Base-by-base conservation (phyloP, 1,140 invertebrate genomes). In the Cherax quadricarinatus region DNA sequence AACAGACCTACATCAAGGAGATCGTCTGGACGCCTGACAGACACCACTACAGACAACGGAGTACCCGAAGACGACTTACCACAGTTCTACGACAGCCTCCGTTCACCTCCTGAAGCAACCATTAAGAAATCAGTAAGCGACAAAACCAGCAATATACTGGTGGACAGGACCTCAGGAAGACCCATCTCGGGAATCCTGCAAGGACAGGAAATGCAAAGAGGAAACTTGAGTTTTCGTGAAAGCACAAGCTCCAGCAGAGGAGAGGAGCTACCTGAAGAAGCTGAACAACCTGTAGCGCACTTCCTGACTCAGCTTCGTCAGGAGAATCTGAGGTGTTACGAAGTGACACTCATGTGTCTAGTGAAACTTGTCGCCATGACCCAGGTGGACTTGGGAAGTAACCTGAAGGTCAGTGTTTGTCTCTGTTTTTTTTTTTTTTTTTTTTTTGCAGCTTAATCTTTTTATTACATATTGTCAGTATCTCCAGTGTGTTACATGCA, bases 271-370 rank as follows among this genome's bases (percentile, higher is more conserved):
- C 83, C 83, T 70, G 62, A 80, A 14, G 86, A 53, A 79, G 78
- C 16, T 12, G 24, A 48, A 14, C n/a, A 9, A 16, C 16, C 2
- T 57, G 66, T n/a, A 6, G 57, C 21, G 10, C 10, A 60, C 78
- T 86, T 91, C 84, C 48, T 91, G 75, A 24, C 21, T 3, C 51
- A 75, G 0, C 24, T 91, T 7, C 83, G 75, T 49, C 48, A 79
- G 30, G 79, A 85, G 85, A 91, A 91, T 57, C n/a, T 66, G 0
- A 70, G 48, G 62, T 91, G 90, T 62, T 91, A 91, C 78, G 16
- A 79, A 10, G 60, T 86, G 53, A 66, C 90, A 4, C 21, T 91
- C 14, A 79, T n/a, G 30, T 91, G 79, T 79, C 78, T 91, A 60
- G 53, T 79, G 78, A 66, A 82, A 78, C 30, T 91, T 79, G 53